Evolutionary conservation across 2,888 invertebrate species (phyloP), one percentile per base, ranked within the genome.

Genomic region (Erebia palarica): DNA sequence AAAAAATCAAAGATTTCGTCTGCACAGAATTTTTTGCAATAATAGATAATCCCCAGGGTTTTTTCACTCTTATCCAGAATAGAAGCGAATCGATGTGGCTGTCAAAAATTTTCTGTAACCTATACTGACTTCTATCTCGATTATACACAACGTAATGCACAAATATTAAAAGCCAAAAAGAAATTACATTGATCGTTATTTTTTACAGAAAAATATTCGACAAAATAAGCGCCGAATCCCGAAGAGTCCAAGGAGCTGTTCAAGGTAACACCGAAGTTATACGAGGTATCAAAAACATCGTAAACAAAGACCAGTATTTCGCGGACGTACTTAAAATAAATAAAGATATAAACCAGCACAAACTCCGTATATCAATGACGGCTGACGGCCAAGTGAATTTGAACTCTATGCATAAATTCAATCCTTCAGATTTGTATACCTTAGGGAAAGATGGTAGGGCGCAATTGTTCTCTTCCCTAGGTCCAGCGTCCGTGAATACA

Each of bases 251-350:
- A 76, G 94, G 94, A 36, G 78, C 89, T 9, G 80, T 89, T 1
- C 88, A 88, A 74, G 95, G 94, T 36, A 93, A 91, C 79, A 89
- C 94, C 0, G 94, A 94, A 82, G 94, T 95, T 1, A 95, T 95
- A 65, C 83, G 84, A 73, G 90, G 94, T 14, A 92, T 94, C 65
- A 86, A 90, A 65, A 94, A 87, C 76, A 94, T 94, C 60, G 78
- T 78, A 13, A 88, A 94, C 80, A 94, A 94, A 78, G 94, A 95
- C 76, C 94, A 94, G 73, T 94, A 94, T 76, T 94, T 95, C 77
- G 91, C 94, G 0, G 91, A 93, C 75, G 89, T 94, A 0, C 88
- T 94, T 0, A 84, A 88, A 64, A 91, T 94, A 57, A 94, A 94
- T 82, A 94, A 94, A 77, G 89, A 93, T 49, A 76, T 94, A 57